Evolutionary conservation across 2,113 vertebrate species (phyloP).

Genomic region (Myrmecophaga tridactyla): DNA sequence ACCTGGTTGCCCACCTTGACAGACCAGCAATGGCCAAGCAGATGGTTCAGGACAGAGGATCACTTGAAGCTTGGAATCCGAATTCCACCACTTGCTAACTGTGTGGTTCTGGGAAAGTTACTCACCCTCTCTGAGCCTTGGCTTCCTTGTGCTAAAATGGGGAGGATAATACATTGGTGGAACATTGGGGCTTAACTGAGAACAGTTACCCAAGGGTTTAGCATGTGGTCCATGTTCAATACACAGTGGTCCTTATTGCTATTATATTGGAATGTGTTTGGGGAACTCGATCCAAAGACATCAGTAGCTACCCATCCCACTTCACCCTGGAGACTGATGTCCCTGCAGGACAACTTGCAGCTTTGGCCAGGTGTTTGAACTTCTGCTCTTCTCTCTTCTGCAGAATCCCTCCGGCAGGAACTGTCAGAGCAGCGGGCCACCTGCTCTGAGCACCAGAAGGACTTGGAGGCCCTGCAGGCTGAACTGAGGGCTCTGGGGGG

Average conservation of each 20-base stretch:
- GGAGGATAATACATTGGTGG: neutral
- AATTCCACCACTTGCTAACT: neutral
- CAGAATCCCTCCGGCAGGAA: constrained; percentile 92
- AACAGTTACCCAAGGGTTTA: neutral
- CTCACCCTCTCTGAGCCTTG: neutral
- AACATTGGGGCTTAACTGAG: neutral
- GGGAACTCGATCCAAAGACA: neutral
- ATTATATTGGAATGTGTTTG: neutral
- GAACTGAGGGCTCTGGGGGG: constrained; percentile 87
- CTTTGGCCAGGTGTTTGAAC: neutral
- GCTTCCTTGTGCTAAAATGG: neutral
- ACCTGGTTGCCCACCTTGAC: neutral
- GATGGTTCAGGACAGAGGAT: neutral
- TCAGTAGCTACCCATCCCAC: neutral
- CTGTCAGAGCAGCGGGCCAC: constrained; percentile 88
- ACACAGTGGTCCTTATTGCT: neutral
- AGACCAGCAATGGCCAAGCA: neutral
- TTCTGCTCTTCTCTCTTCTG: neutral
- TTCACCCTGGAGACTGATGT: neutral
- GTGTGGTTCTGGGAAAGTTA: neutral
- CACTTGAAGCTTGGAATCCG: neutral
- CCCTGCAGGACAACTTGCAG: neutral
- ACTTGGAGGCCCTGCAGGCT: constrained; percentile 88
- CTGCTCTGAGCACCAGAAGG: constrained; percentile 90
- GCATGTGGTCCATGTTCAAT: neutral